Conservation (phyloP, 2,113 vertebrate species). For the Chelonoidis abingdonii region DNA sequence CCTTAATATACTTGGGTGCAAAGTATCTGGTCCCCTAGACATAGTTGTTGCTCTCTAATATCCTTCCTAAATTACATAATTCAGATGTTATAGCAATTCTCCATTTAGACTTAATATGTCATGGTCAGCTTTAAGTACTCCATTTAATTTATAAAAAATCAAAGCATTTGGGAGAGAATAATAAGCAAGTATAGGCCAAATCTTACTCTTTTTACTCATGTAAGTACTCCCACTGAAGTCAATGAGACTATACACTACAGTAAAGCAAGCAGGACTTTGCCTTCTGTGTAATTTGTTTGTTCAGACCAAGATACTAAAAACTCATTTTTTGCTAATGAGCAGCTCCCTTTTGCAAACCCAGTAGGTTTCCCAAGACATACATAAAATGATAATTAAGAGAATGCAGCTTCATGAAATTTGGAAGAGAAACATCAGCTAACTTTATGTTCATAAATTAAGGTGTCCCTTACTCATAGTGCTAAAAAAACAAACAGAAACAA, state of each 20-base stretch:
- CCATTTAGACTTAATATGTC: neutral
- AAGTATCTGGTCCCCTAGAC: neutral
- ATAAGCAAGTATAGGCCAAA: neutral
- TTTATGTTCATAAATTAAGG: neutral
- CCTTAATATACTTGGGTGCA: neutral
- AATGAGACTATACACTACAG: neutral
- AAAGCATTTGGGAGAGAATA: neutral
- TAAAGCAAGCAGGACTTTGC: neutral
- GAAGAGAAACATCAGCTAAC: neutral
- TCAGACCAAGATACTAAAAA: neutral
- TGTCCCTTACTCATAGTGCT: neutral
- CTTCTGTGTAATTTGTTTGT: neutral
- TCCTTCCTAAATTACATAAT: neutral
- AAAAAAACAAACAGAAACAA: neutral
- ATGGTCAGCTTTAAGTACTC: neutral
- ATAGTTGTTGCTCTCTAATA: neutral
- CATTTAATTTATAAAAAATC: neutral
- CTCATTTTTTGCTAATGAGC: neutral
- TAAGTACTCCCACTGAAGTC: neutral
- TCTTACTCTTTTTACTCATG: neutral
- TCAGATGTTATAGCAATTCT: neutral
- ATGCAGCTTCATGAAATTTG: neutral
- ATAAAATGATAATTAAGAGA: neutral
- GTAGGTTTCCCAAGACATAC: neutral
- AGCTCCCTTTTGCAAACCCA: neutral